Evolutionary conservation across 2,888 invertebrate species (phyloP), one percentile per base, ranked within the genome.

Genomic region (Eilema sororculum): DNA sequence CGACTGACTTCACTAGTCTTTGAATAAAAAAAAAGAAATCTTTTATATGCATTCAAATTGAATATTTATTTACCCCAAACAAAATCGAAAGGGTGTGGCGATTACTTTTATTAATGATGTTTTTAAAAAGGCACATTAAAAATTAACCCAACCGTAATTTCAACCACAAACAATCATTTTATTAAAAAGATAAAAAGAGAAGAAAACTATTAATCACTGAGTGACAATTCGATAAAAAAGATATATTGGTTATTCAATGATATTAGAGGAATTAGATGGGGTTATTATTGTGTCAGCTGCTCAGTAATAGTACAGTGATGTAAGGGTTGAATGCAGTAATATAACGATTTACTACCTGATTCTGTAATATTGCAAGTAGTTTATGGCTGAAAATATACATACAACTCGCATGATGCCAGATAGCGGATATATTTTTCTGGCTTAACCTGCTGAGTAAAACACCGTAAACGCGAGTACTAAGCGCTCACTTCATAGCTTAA

Each of bases 131-230:
- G 70, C 75, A 78, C 80, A 84, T 82, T 83, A 78, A 79, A 85
- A 86, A 87, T 83, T 81, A 86, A 88, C 77, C 79, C 86, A 88
- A 91, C 86, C 89, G 79, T 88, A 87, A 88, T 89, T 85, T 87
- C 72, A 68, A 89, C 92, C 93, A 84, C 93, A 92, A 89, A 91
- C 89, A 90, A 90, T 88, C 80, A 84, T 89, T 89, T 33, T 84
- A 85, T 67, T 65, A 66, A 70, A 72, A 37, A 41, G 59, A 60
- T 77, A 82, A 82, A 83, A 80, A 84, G 79, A 87, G 75, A 83
- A 83, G 87, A 86, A 83, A 84, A 82, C 85, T 76, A 93, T 93
- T 89, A 87, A 93, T 94, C 91, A 92, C 76, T 72, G 84, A 75
- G 69, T 83, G 82, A 86, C 84, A 88, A 84, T 85, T 77, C 76